Conservation (phyloP, 2,888 invertebrate genomes). For the Caenorhabditis macrosperma region DNA sequence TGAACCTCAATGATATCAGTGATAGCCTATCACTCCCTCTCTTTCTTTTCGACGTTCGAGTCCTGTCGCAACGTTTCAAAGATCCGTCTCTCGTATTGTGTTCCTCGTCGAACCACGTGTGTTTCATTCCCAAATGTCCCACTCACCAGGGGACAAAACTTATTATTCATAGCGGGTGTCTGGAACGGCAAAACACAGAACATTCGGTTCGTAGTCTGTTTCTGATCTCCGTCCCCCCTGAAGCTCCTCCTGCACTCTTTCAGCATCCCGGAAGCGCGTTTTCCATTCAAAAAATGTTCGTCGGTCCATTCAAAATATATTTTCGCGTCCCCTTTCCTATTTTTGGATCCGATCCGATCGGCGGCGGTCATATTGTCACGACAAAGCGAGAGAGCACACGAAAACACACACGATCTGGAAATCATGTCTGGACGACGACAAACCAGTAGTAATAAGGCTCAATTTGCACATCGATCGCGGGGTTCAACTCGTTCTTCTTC, state of each 20-base stretch:
- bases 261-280: too few relatives aligned
- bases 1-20: too few relatives aligned
- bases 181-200: conserved; percentile 2
- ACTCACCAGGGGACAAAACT: neutral
- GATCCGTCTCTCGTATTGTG: neutral
- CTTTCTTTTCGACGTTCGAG: too few relatives aligned
- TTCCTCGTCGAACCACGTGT: neutral
- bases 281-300: neutral
- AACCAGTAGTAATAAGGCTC: conserved; percentile 41
- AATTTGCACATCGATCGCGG: conserved; percentile 36
- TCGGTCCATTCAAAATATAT: neutral
- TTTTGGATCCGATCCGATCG: neutral
- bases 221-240: neutral
- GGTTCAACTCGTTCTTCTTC: conserved; percentile 16
- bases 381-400: neutral
- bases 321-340: neutral
- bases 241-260: too few relatives aligned
- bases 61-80: neutral
- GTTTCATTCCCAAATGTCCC: neutral
- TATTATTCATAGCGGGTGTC: neutral
- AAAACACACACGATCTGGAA: neutral
- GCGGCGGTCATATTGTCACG: neutral
- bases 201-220: too few relatives aligned
- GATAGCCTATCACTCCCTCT: too few relatives aligned
- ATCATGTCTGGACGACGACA: too few relatives aligned